Conservation (phyloP, 2,888 invertebrate genomes). For the Agrochola lota region DNA sequence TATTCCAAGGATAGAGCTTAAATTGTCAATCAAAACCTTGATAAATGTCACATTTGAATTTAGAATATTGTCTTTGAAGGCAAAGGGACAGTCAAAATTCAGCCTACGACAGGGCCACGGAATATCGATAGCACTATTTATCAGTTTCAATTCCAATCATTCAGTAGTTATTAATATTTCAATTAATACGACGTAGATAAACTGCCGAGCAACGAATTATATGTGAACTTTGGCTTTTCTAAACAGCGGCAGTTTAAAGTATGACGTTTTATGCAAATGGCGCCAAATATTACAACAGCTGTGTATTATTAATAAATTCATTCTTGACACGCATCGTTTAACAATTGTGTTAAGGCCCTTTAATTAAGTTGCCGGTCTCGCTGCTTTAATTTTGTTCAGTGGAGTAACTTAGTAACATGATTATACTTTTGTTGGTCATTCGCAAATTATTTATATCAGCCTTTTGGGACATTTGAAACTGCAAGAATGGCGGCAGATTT, state of each 20-base stretch:
- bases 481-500: not conserved
- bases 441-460: not conserved
- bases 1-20: constrained; percentile 15
- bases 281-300: constrained; percentile 62
- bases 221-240: constrained; percentile 41
- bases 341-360: constrained; percentile 66
- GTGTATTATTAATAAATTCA: constrained; percentile 56
- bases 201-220: constrained; percentile 23
- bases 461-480: not conserved
- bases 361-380: constrained; percentile 39
- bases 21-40: constrained; percentile 13
- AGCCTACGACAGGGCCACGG: constrained; percentile 7
- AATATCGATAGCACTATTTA: constrained; percentile 34
- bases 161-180: constrained; percentile 27
- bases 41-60: constrained; percentile 4
- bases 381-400: constrained; percentile 42
- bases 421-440: constrained; percentile 5
- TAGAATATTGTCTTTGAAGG: constrained; percentile 26
- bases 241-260: constrained; percentile 12
- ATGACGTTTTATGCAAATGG: constrained; percentile 60
- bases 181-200: constrained; percentile 30
- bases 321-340: constrained; percentile 63
- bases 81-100: constrained; percentile 12
- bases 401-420: constrained; percentile 17
- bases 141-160: constrained; percentile 29